A percentile compares a stretch with the other conserved stretches of the same genome.
These are phyloP conservation scores for Zaprionus ornatus DNA, from an alignment of 1,140 invertebrate species.

Conservation along the genomic window DNA sequence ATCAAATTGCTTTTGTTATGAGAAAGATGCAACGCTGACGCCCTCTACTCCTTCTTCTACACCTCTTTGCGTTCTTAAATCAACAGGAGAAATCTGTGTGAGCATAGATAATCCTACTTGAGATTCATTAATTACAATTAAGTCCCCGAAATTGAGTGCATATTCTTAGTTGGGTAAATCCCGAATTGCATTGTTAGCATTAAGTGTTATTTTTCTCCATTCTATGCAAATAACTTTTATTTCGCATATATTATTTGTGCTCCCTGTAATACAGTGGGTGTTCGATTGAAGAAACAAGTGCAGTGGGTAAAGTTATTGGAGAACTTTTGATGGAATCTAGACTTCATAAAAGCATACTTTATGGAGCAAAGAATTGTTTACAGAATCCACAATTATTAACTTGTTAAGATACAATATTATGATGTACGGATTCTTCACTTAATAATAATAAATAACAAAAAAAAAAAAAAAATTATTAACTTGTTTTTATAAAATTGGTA, in stretches of 20 bases:
- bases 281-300: not conserved
- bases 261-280: not conserved
- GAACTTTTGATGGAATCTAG: too few species aligned
- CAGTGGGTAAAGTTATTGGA: not conserved
- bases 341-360: not conserved
- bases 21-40: slow-evolving; percentile 3
- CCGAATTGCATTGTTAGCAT: slow-evolving; percentile 2
- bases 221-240: not conserved
- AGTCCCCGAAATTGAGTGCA: not conserved
- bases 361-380: not conserved
- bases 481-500: too few species aligned
- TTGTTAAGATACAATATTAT: too few species aligned
- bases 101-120: slow-evolving; percentile 1
- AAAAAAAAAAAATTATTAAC: too few species aligned
- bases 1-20: slow-evolving; percentile 11
- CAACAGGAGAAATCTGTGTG: slow-evolving; percentile 19
- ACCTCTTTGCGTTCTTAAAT: slow-evolving; percentile 5
- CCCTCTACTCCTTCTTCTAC: not conserved
- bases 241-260: not conserved
- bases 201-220: not conserved
- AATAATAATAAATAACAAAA: too few species aligned
- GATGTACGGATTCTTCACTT: too few species aligned
- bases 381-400: not conserved
- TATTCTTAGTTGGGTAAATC: not conserved
- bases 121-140: slow-evolving; percentile 1